A percentile compares a stretch with the other conserved stretches of the same genome.
phyloP scores from a whole-genome alignment of 1,140 invertebrate genomes.

The Asobara japonica region DNA sequence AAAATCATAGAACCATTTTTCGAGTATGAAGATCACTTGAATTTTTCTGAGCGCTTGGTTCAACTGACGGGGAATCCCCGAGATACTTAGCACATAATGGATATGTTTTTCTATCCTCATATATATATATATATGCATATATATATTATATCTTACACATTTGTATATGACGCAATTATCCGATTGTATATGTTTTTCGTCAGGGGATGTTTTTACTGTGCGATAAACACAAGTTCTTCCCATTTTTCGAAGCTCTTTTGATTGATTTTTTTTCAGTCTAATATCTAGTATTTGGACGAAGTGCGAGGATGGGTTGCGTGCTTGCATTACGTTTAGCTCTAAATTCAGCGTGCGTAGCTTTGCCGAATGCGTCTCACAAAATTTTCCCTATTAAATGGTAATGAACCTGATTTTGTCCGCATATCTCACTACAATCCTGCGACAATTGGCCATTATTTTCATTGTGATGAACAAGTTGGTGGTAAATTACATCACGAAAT shows the following conservation, averaged over 20 bases:
- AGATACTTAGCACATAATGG: too few relatives aligned
- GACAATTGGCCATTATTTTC: too few relatives aligned
- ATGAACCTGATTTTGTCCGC: slow-evolving; percentile 12
- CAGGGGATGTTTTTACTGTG: not conserved
- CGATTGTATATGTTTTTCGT: slow-evolving; percentile 7
- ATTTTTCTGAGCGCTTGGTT: too few relatives aligned
- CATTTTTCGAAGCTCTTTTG: slow-evolving; percentile 43
- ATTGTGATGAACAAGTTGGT: too few relatives aligned
- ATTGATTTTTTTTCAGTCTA: slow-evolving; percentile 57
- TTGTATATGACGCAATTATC: not conserved
- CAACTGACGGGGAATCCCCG: too few relatives aligned
- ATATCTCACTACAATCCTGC: not conserved
- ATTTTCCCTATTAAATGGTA: slow-evolving; percentile 8
- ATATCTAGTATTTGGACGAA: slow-evolving; percentile 60
- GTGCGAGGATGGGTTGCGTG: slow-evolving; percentile 60
- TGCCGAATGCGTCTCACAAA: slow-evolving; percentile 1
- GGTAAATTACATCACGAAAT: too few relatives aligned
- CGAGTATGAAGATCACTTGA: too few relatives aligned
- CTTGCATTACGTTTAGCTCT: slow-evolving; percentile 37
- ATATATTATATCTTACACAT: too few relatives aligned
- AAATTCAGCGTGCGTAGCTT: slow-evolving; percentile 32
- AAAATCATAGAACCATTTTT: too few relatives aligned
- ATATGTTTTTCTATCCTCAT: too few relatives aligned
- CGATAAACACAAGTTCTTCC: slow-evolving; percentile 13
- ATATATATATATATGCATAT: too few relatives aligned